Conservation (phyloP, 1,140 invertebrate species). For the Drosophila nebulosa region DNA sequence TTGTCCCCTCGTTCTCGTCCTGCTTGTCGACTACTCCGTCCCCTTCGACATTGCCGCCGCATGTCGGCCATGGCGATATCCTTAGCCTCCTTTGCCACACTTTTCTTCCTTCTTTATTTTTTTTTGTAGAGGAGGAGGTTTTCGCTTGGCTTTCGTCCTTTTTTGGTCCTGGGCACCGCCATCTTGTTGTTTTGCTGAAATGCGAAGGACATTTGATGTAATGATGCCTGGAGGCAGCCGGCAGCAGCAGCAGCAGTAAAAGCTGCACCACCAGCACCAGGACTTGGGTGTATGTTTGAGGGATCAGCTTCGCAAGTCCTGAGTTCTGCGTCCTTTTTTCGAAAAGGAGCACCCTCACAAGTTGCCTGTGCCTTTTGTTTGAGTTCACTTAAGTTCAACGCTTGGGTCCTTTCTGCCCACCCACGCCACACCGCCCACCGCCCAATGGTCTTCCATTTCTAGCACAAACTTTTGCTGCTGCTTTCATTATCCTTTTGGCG, state of each 20-base stretch:
- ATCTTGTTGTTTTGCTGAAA: slow-evolving; percentile 79
- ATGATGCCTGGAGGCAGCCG: slow-evolving; percentile 77
- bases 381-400: slow-evolving; percentile 79
- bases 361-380: slow-evolving; percentile 72
- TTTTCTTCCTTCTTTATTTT: slow-evolving; percentile 3
- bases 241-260: slow-evolving; percentile 44
- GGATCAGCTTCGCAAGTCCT: slow-evolving; percentile 43
- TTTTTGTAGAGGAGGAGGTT: slow-evolving; percentile 53
- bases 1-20: slow-evolving; percentile 34
- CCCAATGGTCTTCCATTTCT: slow-evolving; percentile 24
- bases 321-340: slow-evolving; percentile 53
- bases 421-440: slow-evolving; percentile 17
- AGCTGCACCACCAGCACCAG: slow-evolving; percentile 44
- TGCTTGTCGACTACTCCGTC: not conserved
- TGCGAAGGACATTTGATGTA: slow-evolving; percentile 79
- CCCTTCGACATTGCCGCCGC: slow-evolving; percentile 10
- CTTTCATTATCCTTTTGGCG: slow-evolving; percentile 78
- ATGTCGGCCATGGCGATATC: slow-evolving; percentile 42
- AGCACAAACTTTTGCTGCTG: slow-evolving; percentile 58
- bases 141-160: slow-evolving; percentile 60
- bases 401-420: slow-evolving; percentile 48
- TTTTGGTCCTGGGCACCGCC: slow-evolving; percentile 56
- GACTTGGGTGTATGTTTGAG: slow-evolving; percentile 38
- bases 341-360: slow-evolving; percentile 37
- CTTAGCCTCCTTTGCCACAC: slow-evolving; percentile 19